Evolutionary conservation across 2,797 vertebrate species (phyloP).

Genomic region (Hydrophis major): DNA sequence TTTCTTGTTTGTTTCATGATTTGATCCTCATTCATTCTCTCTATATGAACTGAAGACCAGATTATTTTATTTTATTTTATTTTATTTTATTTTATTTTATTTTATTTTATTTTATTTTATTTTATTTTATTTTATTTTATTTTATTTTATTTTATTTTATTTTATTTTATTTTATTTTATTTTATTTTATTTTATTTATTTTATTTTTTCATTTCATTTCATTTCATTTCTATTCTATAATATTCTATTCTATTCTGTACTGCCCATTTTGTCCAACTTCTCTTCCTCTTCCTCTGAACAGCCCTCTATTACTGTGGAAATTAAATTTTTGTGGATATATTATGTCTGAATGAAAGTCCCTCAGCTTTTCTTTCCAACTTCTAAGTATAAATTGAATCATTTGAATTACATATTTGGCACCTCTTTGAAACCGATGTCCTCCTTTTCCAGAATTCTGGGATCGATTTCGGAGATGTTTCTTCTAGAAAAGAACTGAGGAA

Average conservation of each 20-base stretch:
- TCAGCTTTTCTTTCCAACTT: neutral
- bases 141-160: too few relatives aligned
- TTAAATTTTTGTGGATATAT: neutral
- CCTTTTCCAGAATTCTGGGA: conserved; percentile 69
- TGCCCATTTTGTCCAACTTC: neutral
- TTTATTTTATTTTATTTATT: too few relatives aligned
- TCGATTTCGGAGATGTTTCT: conserved; percentile 78
- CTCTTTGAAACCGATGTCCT: neutral
- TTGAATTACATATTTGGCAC: too few relatives aligned
- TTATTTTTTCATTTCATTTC: too few relatives aligned
- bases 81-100: too few relatives aligned
- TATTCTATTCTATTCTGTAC: neutral
- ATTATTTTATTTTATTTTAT: too few relatives aligned
- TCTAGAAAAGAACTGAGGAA: conserved; percentile 75
- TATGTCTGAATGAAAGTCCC: neutral
- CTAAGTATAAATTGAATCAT: neutral
- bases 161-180: too few relatives aligned
- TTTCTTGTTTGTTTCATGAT: neutral
- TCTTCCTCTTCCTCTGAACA: neutral
- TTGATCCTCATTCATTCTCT: neutral
- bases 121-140: too few relatives aligned
- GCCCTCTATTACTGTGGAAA: too few relatives aligned
- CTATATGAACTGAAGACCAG: too few relatives aligned
- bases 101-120: too few relatives aligned
- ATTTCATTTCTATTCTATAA: too few relatives aligned